phyloP scores from a whole-genome alignment of 2,797 vertebrate genomes.

The Microcaecilia unicolor region DNA sequence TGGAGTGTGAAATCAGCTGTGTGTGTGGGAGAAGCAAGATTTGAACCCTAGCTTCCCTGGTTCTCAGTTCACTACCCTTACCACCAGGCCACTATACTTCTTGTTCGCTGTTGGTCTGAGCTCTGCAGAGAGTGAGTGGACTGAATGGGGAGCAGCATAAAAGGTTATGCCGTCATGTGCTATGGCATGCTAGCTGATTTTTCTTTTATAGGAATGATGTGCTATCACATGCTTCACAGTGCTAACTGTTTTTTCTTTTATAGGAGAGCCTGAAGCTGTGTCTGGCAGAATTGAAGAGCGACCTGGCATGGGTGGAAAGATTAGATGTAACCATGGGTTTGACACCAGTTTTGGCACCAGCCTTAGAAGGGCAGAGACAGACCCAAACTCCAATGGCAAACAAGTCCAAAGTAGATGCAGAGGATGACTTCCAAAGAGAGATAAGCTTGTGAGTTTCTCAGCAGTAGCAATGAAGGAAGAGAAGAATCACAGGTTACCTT shows the following conservation, averaged over 20 bases:
- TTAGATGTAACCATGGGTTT: slow-evolving; percentile 73
- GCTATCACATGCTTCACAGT: background rate
- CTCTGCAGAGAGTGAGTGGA: background rate
- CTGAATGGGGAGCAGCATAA: background rate
- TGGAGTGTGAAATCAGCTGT: too few relatives aligned
- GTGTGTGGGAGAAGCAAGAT: too few relatives aligned
- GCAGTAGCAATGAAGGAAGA: background rate
- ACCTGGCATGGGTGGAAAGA: slow-evolving; percentile 81
- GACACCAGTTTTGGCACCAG: slow-evolving; percentile 12
- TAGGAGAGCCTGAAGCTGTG: slow-evolving; percentile 78
- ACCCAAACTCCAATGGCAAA: background rate
- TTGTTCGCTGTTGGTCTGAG: background rate
- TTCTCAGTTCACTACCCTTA: background rate
- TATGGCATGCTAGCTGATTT: too few relatives aligned
- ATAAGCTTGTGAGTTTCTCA: slow-evolving; percentile 89
- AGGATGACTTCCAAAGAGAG: slow-evolving; percentile 91
- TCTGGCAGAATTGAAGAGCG: slow-evolving; percentile 66
- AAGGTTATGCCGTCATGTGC: too few relatives aligned
- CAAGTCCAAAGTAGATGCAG: slow-evolving; percentile 55
- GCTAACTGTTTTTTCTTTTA: background rate
- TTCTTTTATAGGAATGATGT: too few relatives aligned
- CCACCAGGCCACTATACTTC: background rate
- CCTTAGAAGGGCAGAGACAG: slow-evolving; percentile 21
- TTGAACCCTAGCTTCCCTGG: background rate
- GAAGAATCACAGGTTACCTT: background rate